Evolutionary conservation across 2,888 invertebrate species (phyloP).

Genomic region (Macaria liturata): DNA sequence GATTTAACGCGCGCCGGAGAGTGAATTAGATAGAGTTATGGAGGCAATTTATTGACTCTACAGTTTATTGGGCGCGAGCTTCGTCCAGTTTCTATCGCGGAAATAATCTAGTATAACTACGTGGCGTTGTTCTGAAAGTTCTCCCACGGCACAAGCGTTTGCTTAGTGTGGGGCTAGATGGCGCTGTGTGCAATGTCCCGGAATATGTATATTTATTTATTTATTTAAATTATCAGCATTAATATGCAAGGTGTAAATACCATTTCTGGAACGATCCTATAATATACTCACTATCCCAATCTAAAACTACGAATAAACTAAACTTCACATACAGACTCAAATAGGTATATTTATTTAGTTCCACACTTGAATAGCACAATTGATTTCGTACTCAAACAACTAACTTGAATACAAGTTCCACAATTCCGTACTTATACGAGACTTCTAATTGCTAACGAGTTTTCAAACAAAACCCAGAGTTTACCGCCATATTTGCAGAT

Average conservation of each 20-base stretch:
- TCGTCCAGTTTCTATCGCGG: neutral
- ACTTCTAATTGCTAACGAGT: constrained; percentile 13
- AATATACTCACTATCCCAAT: no score
- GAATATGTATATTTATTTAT: no score
- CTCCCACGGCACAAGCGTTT: no score
- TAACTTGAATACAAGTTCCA: constrained; percentile 7
- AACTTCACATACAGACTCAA: no score
- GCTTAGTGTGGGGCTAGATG: no score
- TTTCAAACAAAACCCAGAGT: constrained; percentile 21
- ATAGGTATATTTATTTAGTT: neutral
- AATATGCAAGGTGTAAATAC: no score
- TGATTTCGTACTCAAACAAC: neutral
- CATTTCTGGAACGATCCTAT: no score
- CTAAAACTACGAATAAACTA: no score
- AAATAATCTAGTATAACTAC: neutral
- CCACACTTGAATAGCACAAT: neutral
- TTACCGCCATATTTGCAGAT: neutral
- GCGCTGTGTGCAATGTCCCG: no score
- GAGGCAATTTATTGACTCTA: constrained; percentile 6
- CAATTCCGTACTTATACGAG: neutral
- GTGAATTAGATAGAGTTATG: constrained; percentile 13
- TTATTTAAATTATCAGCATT: no score
- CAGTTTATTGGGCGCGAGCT: neutral
- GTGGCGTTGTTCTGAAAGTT: neutral
- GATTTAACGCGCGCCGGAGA: constrained; percentile 5